Conservation (phyloP, 2,797 vertebrate species). For the Dermochelys coriacea region DNA sequence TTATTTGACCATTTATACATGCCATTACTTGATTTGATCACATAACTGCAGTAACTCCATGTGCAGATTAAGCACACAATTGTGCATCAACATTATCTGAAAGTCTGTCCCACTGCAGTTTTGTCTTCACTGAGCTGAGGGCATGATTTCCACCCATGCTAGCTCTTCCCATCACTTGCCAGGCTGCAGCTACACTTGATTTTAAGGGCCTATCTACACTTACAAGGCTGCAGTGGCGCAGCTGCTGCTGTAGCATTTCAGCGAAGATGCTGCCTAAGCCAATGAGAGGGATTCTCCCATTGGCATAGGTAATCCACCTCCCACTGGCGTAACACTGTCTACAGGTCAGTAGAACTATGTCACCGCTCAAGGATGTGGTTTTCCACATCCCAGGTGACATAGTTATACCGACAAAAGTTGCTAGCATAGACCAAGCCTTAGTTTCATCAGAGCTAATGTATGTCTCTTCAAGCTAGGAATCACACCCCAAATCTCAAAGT, state of each 20-base stretch:
- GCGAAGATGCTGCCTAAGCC: background rate
- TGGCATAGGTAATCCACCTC: background rate
- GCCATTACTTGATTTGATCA: background rate
- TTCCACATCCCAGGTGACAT: background rate
- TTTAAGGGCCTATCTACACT: background rate
- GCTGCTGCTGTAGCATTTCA: background rate
- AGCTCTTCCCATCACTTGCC: background rate
- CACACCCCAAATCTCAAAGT: background rate
- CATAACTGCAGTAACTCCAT: rapidly evolving
- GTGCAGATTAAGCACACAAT: rapidly evolving
- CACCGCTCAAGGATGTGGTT: background rate
- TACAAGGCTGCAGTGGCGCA: background rate
- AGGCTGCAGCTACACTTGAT: background rate
- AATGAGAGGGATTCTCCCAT: background rate
- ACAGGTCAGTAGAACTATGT: background rate
- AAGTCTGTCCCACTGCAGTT: background rate
- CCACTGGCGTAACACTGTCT: background rate
- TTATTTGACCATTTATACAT: background rate
- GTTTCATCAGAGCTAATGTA: background rate
- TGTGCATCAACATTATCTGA: background rate
- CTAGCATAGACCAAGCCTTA: background rate
- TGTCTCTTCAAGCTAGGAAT: background rate
- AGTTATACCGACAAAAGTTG: background rate
- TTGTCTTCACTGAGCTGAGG: background rate
- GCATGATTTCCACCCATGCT: background rate